Evolutionary conservation across 2,888 invertebrate species (phyloP), one percentile per base, ranked within the genome.

Genomic region (Euclidia mi): DNA sequence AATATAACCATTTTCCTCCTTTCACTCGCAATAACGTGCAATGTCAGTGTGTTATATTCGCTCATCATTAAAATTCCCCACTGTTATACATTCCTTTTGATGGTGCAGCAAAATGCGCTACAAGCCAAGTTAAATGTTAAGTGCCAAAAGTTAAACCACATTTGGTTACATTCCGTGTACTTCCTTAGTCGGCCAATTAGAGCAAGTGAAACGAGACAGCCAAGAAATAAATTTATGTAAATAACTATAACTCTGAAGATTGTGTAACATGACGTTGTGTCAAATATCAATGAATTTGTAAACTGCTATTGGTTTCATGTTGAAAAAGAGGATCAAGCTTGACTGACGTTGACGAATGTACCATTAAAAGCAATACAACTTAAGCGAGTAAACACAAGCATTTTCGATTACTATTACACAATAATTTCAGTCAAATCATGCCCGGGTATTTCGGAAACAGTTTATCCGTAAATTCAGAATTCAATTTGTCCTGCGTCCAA

Each of bases 1-100:
- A 57, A 59, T 49, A 51, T 57, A 65, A 56, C 49, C 55, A 55
- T 51, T 45, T 52, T 45, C 42, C 50, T 56, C 31, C 29, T 34
- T 38, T 20, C 37, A 12, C 20, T 52, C 4, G 14, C 45, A 47
- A 48, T 59, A 53, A 66, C 63, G 56, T 59, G 68, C 56, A 56
- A 15, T 40, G 43, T 55, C 58, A 59, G 32, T 25, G 25, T 40
- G 17, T 44, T 43, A 1, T 38, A 34, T 44, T 15, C 11, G 32
- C 32, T 32, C 15, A 34, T 12, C 11, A 20, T 20, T 20, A 4
- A n/a, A 20, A 20, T 4, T 20, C 20, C 7, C 4, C n/a, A 25
- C 20, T 25, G 4, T 25, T 25, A 25, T 25, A 3, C 20, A 25
- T 7, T 25, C 7, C 20, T 25, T 25, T 25, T 25, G 4, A 25